A percentile compares a stretch with the other conserved stretches of the same genome.
Conservation (phyloP, 2,113 vertebrate genomes). For the Zapus hudsonius region DNA sequence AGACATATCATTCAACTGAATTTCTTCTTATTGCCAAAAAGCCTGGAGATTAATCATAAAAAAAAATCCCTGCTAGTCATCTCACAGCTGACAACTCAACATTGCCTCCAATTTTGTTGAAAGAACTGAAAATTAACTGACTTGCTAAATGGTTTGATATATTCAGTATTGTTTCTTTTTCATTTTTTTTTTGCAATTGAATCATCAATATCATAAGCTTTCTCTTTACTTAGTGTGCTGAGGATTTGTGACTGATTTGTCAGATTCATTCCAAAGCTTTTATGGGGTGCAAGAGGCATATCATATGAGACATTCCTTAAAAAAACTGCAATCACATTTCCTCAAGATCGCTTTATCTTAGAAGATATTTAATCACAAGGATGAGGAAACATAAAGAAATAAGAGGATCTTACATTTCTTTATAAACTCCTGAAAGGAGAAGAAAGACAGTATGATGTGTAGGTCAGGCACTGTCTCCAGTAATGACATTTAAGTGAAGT, state of each 20-base stretch:
- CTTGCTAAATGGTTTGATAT: conserved; percentile 3
- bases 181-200: not conserved
- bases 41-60: conserved; percentile 37
- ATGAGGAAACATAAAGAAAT: not conserved
- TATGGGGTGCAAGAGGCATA: not conserved
- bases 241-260: conserved; percentile 18
- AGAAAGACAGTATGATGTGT: accelerated
- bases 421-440: not conserved
- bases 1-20: conserved; percentile 36
- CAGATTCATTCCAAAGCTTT: not conserved
- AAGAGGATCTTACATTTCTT: not conserved
- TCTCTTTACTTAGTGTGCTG: not conserved
- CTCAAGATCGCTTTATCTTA: not conserved
- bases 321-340: conserved; percentile 21
- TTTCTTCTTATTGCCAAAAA: conserved; percentile 38
- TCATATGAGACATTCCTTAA: not conserved
- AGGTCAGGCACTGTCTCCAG: not conserved
- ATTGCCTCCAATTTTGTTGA: conserved; percentile 39
- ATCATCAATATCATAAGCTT: not conserved
- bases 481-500: not conserved
- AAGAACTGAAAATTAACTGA: conserved; percentile 40
- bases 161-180: not conserved
- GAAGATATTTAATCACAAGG: not conserved
- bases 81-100: conserved; percentile 46
- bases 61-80: conserved; percentile 13